Evolutionary conservation across 1,140 invertebrate species (phyloP).

Genomic region (Cheumatopsyche charites): DNA sequence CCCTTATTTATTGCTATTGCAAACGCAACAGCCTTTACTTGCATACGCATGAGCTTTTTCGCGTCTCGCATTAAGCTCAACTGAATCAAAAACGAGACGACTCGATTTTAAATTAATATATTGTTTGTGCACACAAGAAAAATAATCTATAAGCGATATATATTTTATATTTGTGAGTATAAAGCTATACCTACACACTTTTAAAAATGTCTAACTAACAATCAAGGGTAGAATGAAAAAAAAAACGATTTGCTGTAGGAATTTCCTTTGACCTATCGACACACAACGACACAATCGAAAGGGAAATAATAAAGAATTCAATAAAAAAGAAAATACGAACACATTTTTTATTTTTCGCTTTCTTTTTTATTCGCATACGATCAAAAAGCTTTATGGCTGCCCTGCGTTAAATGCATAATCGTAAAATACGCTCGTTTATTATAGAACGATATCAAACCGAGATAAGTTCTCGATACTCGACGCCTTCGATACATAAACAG

Average conservation of each 20-base stretch:
- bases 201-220: conserved; percentile 28
- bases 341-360: not conserved
- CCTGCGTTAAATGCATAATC: conserved; percentile 19
- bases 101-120: too few relatives aligned
- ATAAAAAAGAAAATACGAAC: conserved; percentile 10
- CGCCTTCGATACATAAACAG: not conserved
- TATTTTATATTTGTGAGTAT: not conserved
- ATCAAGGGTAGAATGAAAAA: not conserved
- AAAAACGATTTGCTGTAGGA: conserved; percentile 20
- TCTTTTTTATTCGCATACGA: conserved; percentile 6
- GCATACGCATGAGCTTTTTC: too few relatives aligned
- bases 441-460: not conserved
- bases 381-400: conserved; percentile 6
- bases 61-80: too few relatives aligned
- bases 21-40: not conserved
- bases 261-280: conserved; percentile 34
- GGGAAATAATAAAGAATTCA: conserved; percentile 7
- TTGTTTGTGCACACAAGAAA: too few relatives aligned
- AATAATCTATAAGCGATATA: not conserved
- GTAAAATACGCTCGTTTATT: not conserved
- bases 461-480: not conserved
- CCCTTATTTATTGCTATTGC: conserved; percentile 41
- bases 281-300: conserved; percentile 12
- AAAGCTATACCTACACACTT: conserved; percentile 34
- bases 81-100: too few relatives aligned